Base-by-base conservation (phyloP, 2,113 vertebrate genomes). In the Lasiurus cinereus region DNA sequence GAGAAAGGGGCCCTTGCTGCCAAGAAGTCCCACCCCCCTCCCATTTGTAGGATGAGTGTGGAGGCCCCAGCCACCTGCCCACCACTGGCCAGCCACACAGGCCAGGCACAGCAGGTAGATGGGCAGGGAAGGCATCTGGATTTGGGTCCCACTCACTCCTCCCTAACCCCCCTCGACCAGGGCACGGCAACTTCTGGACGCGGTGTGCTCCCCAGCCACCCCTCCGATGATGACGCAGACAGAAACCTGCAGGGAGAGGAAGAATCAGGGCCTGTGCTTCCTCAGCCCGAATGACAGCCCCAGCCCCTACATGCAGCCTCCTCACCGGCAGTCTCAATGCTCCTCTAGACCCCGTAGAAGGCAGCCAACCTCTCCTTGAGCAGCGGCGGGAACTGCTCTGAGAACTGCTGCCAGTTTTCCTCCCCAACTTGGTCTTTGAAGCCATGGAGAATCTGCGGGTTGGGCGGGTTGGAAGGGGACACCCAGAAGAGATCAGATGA, bases 401-500 rank as follows among this genome's bases (percentile, higher is more conserved):
- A 99, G 96, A 99, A 99, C 98, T 99, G 99, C 96, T 99, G 99
- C 99, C 99, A 99, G 97, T 99, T 99, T 89, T 99, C 99, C 97
- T 99, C 99, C 19, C 99, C 99, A 0, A 99, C 99, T 97, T 99
- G 99, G 97, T 99, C 99, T 98, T 99, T 99, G 97, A 99, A 99
- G 77, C 99, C 99, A 2, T 99, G 99, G 89, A 99, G 98, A 97
- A 99, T 99, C 99, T 99, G 97, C 0, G 24, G 67, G 43, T 6
- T 11, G 15, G 0, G 24, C 66, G 39, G 11, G 16, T 46, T 2
- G 6, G 72, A 11, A 13, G 21, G 10, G 36, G 33, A 33, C 0
- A 2, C 6, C 36, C 12, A 0, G 3, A 21, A 43, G 2, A 16
- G 22, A 27, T 24, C 18, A 4, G 27, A 52, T 4, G 19, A 89